phyloP scores from a whole-genome alignment of 2,797 vertebrate genomes.

The Galagoides demidoff region DNA sequence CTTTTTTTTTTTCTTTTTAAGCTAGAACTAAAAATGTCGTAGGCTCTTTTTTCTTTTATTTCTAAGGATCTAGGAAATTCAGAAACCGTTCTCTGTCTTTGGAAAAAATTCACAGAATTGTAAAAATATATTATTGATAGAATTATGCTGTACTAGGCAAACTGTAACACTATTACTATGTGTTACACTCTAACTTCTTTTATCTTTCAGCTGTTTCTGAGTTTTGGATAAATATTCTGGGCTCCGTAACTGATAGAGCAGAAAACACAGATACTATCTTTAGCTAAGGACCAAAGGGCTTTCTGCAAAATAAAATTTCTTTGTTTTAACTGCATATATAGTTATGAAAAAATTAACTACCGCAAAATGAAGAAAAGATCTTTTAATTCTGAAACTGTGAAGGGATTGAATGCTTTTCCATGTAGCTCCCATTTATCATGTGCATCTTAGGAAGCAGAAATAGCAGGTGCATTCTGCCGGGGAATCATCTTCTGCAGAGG shows the following conservation, averaged over 20 bases:
- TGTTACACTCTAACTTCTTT: not conserved
- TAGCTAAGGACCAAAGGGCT: not conserved
- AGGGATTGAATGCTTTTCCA: not conserved
- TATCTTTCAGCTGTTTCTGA: constrained; percentile 1
- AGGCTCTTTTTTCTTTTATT: not conserved
- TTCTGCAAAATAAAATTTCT: not conserved
- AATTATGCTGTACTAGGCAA: not conserved
- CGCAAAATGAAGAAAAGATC: not conserved
- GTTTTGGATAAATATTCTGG: not conserved
- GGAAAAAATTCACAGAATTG: not conserved
- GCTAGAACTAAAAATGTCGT: not conserved
- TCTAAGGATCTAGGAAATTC: not conserved
- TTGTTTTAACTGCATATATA: not conserved
- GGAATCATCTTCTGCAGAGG: not conserved
- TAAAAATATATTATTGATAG: not conserved
- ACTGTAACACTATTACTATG: not conserved
- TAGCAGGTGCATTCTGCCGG: not conserved
- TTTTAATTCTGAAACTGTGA: not conserved
- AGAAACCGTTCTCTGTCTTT: not conserved
- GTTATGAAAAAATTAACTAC: too few relatives aligned
- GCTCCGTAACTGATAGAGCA: not conserved
- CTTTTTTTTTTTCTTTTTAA: not conserved
- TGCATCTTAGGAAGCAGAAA: constrained; percentile 12
- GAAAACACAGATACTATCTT: not conserved
- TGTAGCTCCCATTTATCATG: not conserved